A percentile compares a stretch with the other conserved stretches of the same genome.
Conservation (phyloP, 2,888 invertebrate species). For the Eustalomyia histrio region DNA sequence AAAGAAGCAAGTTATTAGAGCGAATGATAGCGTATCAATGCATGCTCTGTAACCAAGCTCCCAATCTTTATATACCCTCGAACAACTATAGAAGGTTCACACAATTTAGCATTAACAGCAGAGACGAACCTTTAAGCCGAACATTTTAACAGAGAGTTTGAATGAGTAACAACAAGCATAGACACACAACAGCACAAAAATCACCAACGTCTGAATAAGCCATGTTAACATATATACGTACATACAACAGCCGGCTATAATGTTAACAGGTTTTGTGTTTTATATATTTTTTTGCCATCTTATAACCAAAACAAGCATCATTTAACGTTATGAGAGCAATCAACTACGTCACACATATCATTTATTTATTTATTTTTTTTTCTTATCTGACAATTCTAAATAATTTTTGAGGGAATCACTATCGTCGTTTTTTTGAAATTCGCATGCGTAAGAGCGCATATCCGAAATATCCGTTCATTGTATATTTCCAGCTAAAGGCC, state of each 20-base stretch:
- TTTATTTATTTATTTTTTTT: constrained; percentile 12
- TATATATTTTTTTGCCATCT: constrained; percentile 20
- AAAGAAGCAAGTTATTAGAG: constrained; percentile 82
- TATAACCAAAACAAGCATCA: constrained; percentile 20
- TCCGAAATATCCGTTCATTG: constrained; percentile 4
- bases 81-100: constrained; percentile 64
- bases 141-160: constrained; percentile 64
- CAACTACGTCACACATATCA: constrained; percentile 43
- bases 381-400: background rate
- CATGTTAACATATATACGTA: constrained; percentile 48
- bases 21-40: constrained; percentile 86
- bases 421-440: constrained; percentile 6
- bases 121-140: constrained; percentile 62
- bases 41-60: constrained; percentile 83
- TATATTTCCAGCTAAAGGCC: constrained; percentile 24
- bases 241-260: constrained; percentile 25
- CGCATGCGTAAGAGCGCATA: constrained; percentile 63
- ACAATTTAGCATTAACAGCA: constrained; percentile 59
- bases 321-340: constrained; percentile 37
- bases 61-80: constrained; percentile 84
- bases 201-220: constrained; percentile 49
- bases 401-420: constrained; percentile 48
- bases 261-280: constrained; percentile 51
- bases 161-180: constrained; percentile 47
- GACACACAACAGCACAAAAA: constrained; percentile 38